A percentile compares a stretch with the other conserved stretches of the same genome.
phyloP scores from a whole-genome alignment of 2,888 invertebrate species.

The Luperina testacea region DNA sequence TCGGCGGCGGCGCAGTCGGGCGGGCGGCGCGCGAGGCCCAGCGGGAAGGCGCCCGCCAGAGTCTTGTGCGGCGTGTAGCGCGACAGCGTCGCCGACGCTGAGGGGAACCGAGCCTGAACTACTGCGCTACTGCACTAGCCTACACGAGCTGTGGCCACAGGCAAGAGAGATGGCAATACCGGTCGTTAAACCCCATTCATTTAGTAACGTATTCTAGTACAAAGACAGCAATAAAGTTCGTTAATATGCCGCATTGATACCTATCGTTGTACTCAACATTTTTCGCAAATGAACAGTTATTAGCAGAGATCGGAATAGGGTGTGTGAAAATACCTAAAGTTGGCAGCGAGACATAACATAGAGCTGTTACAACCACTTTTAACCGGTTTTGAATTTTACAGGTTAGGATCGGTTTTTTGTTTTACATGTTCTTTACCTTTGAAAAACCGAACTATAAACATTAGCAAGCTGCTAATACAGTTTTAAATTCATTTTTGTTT shows the following conservation, averaged over 20 bases:
- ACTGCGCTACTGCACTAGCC: conserved; percentile 9
- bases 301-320: no score
- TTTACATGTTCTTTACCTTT: no score
- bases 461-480: no score
- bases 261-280: not conserved
- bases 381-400: no score
- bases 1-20: not conserved
- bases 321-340: no score
- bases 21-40: conserved; percentile 93
- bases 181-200: no score
- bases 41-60: conserved; percentile 92
- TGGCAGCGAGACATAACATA: no score
- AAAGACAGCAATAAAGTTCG: not conserved
- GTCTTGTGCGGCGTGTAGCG: conserved; percentile 96
- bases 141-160: not conserved
- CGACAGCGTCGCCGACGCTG: conserved; percentile 94
- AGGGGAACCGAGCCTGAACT: conserved; percentile 9
- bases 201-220: not conserved
- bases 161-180: not conserved
- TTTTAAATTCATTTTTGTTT: no score
- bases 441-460: no score
- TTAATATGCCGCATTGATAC: not conserved
- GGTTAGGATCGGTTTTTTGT: no score
- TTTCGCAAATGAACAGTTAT: not conserved
- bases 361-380: no score